Evolutionary conservation across 2,888 invertebrate genomes (phyloP), one percentile per base, ranked within the genome.

Genomic region (Prosapia bicincta): DNA sequence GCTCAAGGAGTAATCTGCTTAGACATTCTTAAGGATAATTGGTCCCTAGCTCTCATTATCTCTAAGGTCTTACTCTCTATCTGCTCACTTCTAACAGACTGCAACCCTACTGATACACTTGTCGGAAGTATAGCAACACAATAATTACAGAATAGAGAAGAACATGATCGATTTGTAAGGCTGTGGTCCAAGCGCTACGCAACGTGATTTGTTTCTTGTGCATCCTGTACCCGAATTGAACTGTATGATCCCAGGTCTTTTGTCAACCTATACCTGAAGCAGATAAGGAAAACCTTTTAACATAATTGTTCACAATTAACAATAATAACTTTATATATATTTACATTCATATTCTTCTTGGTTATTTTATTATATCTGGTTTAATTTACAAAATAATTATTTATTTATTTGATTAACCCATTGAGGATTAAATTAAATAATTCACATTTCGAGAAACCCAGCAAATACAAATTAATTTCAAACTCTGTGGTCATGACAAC

Each of bases 131-230:
- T 99, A 88, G 99, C 98, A 72, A 97, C 97, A 80, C 98, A 99
- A 89, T 99, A 97, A 88, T 89, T 97, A 82, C 97, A 97, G 87
- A 98, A 99, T 87, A 90, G 98, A 78, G 97, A 97, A 84, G 98
- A 99, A 85, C 98, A 99, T 85, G 98, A 99, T 86, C 93, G 97
- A 85, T 97, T 97, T 86, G 99, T 99, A 81, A 92, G 98, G 86
- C 92, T 97, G 84, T 99, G 99, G 99, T 99, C 99, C 85, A 98
- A 98, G 87, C 92, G 98, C 83, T 99, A 96, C 84, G 96, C 96
- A 81, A 96, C 96, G 91, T 95, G 93, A 94, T 90, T 88, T 81
- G 84, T 75, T 84, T 82, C 20, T 66, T 25, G 24, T 25, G 66
- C 13, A 13, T 15, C 15, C 15, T 38, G 15, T 38, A 38, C 2